phyloP scores from a whole-genome alignment of 2,888 invertebrate species.

The Leucozona laternaria region DNA sequence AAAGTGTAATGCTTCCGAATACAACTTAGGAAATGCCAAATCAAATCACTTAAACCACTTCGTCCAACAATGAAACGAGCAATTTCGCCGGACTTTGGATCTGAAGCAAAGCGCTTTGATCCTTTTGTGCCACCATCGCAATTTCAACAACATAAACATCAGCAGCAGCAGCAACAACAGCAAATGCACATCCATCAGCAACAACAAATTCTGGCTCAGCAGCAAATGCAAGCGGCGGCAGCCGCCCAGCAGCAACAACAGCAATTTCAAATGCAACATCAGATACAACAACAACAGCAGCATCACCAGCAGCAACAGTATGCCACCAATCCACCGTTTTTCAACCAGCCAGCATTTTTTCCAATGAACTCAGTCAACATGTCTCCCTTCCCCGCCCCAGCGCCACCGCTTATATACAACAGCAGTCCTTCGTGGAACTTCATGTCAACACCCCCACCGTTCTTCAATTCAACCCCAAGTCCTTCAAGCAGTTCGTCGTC shows the following conservation, averaged over 20 bases:
- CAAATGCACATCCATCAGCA: slow-evolving; percentile 28
- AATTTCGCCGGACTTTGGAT: slow-evolving; percentile 21
- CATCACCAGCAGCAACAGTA: slow-evolving; percentile 44
- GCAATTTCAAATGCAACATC: slow-evolving; percentile 52
- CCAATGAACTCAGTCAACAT: slow-evolving; percentile 67
- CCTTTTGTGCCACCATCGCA: slow-evolving; percentile 16
- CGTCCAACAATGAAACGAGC: slow-evolving; percentile 48
- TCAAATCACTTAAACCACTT: background rate
- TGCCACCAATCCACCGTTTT: slow-evolving; percentile 50
- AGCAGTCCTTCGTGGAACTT: slow-evolving; percentile 48
- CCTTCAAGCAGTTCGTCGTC: background rate
- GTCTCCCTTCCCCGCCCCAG: slow-evolving; percentile 35
- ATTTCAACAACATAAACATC: slow-evolving; percentile 21
- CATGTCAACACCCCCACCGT: slow-evolving; percentile 56
- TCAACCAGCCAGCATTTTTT: slow-evolving; percentile 29
- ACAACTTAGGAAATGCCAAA: background rate
- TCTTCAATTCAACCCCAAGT: slow-evolving; percentile 21
- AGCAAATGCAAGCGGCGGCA: slow-evolving; percentile 44
- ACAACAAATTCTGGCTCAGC: slow-evolving; percentile 33
- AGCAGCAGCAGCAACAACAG: slow-evolving; percentile 46
- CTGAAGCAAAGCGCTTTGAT: slow-evolving; percentile 66
- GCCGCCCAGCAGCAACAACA: slow-evolving; percentile 49
- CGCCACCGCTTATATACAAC: slow-evolving; percentile 59
- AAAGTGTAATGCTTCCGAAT: background rate
- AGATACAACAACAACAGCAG: slow-evolving; percentile 30